Evolutionary conservation across 2,888 invertebrate genomes (phyloP).

Genomic region (Melanotus villosus): DNA sequence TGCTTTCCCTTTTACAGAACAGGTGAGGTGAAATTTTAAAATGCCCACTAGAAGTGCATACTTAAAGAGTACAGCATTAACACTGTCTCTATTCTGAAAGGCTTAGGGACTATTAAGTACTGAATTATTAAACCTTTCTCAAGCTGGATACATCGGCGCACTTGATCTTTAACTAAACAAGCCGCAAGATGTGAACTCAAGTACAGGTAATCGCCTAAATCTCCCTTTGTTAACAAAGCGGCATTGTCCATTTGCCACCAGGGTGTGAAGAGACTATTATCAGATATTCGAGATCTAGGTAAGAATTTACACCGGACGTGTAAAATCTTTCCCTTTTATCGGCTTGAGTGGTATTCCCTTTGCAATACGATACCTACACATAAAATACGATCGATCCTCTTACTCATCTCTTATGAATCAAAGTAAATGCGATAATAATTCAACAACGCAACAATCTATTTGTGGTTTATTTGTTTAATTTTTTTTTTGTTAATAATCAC

Average conservation of each 20-base stretch:
- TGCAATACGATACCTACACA: background rate
- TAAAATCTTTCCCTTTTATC: background rate
- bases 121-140: constrained; percentile 57
- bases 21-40: constrained; percentile 37
- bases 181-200: constrained; percentile 50
- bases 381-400: too few relatives aligned
- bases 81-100: constrained; percentile 55
- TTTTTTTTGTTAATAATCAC: too few relatives aligned
- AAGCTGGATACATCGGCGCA: constrained; percentile 56
- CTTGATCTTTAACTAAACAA: constrained; percentile 56
- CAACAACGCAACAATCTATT: too few relatives aligned
- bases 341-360: background rate
- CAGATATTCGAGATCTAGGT: constrained; percentile 50
- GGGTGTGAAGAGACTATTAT: constrained; percentile 56
- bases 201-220: constrained; percentile 56
- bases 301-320: constrained; percentile 24
- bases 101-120: constrained; percentile 54
- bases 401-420: too few relatives aligned
- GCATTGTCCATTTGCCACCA: constrained; percentile 48
- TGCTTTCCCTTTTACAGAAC: constrained; percentile 17
- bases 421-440: too few relatives aligned
- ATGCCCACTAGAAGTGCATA: constrained; percentile 40
- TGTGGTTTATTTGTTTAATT: too few relatives aligned
- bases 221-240: constrained; percentile 57
- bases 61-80: constrained; percentile 55